A percentile compares a stretch with the other conserved stretches of the same genome.
These are phyloP conservation scores for Cephalopachus bancanus DNA, from an alignment of 2,797 vertebrate species.

Conservation along the genomic window DNA sequence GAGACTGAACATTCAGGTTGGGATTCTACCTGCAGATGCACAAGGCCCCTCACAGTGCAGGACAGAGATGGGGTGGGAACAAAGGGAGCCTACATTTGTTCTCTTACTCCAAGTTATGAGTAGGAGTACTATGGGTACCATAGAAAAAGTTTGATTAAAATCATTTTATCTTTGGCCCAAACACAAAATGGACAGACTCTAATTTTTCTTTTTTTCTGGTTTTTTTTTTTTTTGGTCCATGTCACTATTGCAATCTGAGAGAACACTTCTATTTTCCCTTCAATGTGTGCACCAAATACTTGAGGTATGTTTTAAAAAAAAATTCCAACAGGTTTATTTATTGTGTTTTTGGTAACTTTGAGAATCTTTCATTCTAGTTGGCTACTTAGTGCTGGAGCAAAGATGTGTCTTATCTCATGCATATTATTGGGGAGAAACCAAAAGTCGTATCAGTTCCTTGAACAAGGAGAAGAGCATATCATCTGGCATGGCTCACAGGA, in stretches of 20 bases:
- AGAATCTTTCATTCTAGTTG: neutral
- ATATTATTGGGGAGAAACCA: neutral
- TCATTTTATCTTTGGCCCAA: neutral
- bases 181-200: neutral
- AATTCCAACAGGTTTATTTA: slow-evolving; percentile 3
- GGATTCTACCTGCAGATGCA: neutral
- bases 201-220: neutral
- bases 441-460: neutral
- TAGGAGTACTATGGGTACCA: neutral
- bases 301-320: neutral
- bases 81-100: neutral
- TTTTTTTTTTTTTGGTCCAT: neutral
- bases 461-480: neutral
- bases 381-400: neutral
- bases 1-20: neutral
- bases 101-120: neutral
- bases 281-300: neutral
- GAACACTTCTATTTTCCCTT: slow-evolving; percentile 14
- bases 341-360: slow-evolving; percentile 50
- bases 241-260: neutral
- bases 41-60: neutral
- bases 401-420: neutral
- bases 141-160: neutral
- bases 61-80: neutral
- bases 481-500: neutral